Evolutionary conservation across 2,113 vertebrate genomes (phyloP), one percentile per base, ranked within the genome.

Genomic region (Microtus pennsylvanicus): DNA sequence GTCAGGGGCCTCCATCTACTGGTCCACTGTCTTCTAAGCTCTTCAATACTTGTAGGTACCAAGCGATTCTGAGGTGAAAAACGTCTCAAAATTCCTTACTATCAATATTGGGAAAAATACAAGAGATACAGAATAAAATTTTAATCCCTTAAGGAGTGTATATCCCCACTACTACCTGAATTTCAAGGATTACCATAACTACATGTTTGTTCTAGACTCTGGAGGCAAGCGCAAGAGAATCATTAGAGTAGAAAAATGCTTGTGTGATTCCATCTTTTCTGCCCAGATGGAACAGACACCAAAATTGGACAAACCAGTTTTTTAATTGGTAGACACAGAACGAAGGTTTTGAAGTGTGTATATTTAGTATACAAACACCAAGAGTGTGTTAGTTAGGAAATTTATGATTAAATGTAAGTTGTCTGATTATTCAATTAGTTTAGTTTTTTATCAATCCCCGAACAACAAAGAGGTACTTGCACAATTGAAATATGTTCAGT

Each of bases 361-460:
- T 3, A 83, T 7, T 7, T 58, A 4, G 3, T 58, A 74, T 52
- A 90, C 14, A 91, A 78, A 5, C 7, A 86, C 21, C 17, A 14
- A 47, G 90, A 80, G 83, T 24, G 21, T 78, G 47, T 30, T 78
- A n/a, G 72, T 45, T 11, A 65, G 33, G 87, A 94, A 76, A 85
- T 16, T 52, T 88, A 89, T n/a, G 72, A 70, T 70, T 94, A 77
- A 75, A 35, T 90, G 17, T 89, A 90, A 77, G 61, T 81, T 63
- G 14, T 89, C 30, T 85, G 78, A 47, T 89, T 75, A 72, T 86
- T 90, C 92, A 58, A 90, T n/a, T 78, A 76, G 50, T 5, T 94
- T 58, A 85, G 58, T 1, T 58, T 35, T 89, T 93, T 55, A 67
- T 65, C 55, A 12, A 38, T 81, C 47, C 90, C n/a, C 75, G 93